These are phyloP conservation scores for Schmidtea mediterranea DNA, from an alignment of 1,140 invertebrate genomes.

Conservation along the genomic window DNA sequence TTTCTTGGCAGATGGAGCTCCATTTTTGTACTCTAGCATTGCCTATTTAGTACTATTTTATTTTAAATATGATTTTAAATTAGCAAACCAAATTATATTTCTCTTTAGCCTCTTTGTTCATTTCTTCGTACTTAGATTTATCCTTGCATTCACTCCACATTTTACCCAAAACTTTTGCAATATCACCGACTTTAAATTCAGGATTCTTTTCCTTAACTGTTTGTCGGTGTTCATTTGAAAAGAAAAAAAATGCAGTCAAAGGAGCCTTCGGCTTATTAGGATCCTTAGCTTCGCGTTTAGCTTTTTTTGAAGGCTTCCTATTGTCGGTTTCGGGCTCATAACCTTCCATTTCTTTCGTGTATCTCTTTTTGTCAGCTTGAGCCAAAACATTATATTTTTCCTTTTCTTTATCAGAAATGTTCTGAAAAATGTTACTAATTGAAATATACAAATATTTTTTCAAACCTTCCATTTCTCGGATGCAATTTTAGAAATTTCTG, in stretches of 20 bases:
- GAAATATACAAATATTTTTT: no score
- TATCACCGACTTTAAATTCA: conserved; percentile 74
- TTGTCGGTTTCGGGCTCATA: conserved; percentile 69
- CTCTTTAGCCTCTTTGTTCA: conserved; percentile 71
- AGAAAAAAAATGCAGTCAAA: conserved; percentile 97
- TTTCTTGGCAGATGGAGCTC: no score
- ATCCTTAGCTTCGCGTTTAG: conserved; percentile 16
- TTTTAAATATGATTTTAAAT: no score
- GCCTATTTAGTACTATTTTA: no score
- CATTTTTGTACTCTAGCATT: no score
- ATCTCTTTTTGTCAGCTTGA: conserved; percentile 60
- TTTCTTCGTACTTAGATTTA: conserved; percentile 62
- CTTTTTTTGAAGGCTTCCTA: conserved; percentile 37
- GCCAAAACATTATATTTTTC: conserved; percentile 94
- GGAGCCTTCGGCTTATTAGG: conserved; percentile 52
- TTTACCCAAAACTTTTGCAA: conserved; percentile 82
- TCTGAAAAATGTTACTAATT: no score
- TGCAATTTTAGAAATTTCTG: conserved; percentile 96
- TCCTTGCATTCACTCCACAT: conserved; percentile 62
- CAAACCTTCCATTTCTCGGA: conserved; percentile 89
- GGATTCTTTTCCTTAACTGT: conserved; percentile 76
- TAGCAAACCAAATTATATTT: conserved; percentile 44
- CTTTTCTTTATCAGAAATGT: conserved; percentile 48
- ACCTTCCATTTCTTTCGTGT: conserved; percentile 75
- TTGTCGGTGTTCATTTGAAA: conserved; percentile 79